Conservation (phyloP, 2,797 vertebrate genomes). For the Melanitta fusca region DNA sequence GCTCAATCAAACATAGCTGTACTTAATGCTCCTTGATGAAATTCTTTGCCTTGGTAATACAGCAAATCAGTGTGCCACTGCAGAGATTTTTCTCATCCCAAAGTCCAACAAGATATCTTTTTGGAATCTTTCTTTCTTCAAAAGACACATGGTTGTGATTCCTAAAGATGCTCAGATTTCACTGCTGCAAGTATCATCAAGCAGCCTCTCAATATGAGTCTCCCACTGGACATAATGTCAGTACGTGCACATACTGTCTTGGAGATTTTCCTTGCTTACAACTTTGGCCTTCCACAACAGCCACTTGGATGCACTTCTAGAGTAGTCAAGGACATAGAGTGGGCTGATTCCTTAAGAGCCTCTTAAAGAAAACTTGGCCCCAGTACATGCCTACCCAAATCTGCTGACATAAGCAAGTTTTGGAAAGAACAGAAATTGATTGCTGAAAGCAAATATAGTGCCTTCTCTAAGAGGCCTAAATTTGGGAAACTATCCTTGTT, state of each 20-base stretch:
- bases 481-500: neutral
- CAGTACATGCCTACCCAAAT: neutral
- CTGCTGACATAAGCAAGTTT: neutral
- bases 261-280: neutral
- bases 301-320: neutral
- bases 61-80: neutral
- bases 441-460: neutral
- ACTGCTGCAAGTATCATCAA: neutral
- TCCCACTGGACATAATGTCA: neutral
- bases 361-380: neutral
- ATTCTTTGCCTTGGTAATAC: neutral
- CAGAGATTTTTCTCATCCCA: neutral
- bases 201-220: neutral
- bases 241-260: neutral
- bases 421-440: neutral
- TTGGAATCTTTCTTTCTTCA: neutral
- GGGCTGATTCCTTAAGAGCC: neutral
- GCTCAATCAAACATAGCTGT: constrained; percentile 3
- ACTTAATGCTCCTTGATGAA: neutral
- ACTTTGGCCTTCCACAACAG: neutral
- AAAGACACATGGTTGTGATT: neutral
- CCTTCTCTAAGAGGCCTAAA: neutral
- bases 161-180: neutral
- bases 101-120: neutral
- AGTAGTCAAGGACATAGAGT: neutral